phyloP scores from a whole-genome alignment of 1,140 invertebrate genomes.

The Tribolium madens region DNA sequence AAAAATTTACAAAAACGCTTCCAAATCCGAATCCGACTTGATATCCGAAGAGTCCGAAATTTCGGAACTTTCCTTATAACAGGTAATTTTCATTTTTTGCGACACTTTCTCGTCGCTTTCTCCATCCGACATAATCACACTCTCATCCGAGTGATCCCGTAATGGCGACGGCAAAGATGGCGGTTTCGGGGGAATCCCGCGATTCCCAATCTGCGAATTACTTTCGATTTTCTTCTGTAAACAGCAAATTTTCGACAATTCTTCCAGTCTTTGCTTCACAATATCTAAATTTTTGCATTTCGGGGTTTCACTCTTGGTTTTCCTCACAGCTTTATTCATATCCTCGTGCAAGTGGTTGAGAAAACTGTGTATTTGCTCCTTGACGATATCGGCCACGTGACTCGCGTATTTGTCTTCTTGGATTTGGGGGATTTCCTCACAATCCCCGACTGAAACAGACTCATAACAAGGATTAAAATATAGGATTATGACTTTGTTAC shows the following conservation, averaged over 20 bases:
- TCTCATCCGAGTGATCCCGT: background rate
- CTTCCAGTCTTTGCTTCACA: background rate
- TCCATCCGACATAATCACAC: background rate
- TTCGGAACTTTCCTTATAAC: background rate
- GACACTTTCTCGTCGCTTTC: background rate
- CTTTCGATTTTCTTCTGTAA: constrained; percentile 5
- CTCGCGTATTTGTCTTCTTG: background rate
- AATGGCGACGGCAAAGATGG: background rate
- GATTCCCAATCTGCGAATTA: background rate
- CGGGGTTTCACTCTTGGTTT: background rate
- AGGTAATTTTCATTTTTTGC: background rate
- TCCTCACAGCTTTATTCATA: background rate
- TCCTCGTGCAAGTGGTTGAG: background rate
- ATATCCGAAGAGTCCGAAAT: constrained; percentile 1
- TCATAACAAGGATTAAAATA: constrained; percentile 4
- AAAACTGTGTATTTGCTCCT: background rate
- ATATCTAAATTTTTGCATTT: background rate
- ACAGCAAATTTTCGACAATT: background rate
- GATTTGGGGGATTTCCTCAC: background rate
- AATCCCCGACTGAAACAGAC: constrained; percentile 13
- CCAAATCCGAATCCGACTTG: background rate
- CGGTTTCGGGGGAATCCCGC: background rate
- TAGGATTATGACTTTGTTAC: constrained; percentile 2
- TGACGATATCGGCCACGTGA: constrained; percentile 1
- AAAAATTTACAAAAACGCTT: too few species aligned